Evolutionary conservation across 2,797 vertebrate genomes (phyloP).

Genomic region (Acipenser transmontanus): DNA sequence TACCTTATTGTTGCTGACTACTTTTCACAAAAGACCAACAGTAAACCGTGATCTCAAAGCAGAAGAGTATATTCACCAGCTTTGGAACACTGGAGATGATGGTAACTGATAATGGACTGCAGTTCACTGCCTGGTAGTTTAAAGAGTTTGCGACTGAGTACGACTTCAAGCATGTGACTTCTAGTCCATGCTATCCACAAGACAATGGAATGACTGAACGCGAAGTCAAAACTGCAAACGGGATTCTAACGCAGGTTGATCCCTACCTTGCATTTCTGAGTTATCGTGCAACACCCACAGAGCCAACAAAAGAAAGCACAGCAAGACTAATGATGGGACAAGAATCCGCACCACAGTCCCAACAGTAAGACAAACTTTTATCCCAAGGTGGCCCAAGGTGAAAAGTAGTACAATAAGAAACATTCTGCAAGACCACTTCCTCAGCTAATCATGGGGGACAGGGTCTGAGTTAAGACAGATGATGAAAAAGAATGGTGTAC

Average conservation of each 20-base stretch:
- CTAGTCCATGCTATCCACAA: constrained; percentile 16
- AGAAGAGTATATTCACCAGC: neutral
- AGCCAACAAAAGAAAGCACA: constrained; percentile 11
- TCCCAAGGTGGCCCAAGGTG: too few species aligned
- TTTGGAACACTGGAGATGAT: neutral
- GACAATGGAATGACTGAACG: constrained; percentile 15
- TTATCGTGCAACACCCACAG: constrained; percentile 17
- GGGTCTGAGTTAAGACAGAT: constrained; percentile 9
- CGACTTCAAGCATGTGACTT: neutral
- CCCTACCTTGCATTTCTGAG: constrained; percentile 15
- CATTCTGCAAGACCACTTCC: constrained; percentile 10
- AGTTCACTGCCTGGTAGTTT: constrained; percentile 1
- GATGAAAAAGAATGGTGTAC: neutral
- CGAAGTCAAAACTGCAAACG: constrained; percentile 16
- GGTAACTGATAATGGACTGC: neutral
- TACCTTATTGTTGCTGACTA: too few species aligned
- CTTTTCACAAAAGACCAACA: too few species aligned
- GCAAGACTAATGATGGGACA: constrained; percentile 16
- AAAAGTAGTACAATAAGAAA: constrained; percentile 6
- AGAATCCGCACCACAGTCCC: constrained; percentile 8
- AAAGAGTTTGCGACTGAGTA: constrained; percentile 12
- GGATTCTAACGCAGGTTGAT: constrained; percentile 10
- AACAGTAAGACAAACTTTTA: neutral
- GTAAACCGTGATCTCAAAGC: too few species aligned
- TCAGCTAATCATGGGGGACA: neutral